Evolutionary conservation across 2,797 vertebrate species (phyloP).

Genomic region (Nothura maculosa): DNA sequence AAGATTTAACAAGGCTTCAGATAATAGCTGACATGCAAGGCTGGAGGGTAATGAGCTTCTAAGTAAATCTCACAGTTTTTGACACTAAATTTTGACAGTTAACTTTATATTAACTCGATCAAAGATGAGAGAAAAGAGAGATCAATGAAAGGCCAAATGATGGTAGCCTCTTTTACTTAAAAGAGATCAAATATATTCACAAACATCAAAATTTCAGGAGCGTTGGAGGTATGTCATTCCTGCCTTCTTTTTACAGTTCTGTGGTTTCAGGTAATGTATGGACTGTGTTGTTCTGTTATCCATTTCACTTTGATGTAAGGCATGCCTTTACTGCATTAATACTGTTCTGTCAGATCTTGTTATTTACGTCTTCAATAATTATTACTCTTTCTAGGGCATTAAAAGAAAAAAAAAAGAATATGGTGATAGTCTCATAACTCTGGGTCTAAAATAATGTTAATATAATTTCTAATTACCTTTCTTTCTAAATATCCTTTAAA

Average conservation of each 20-base stretch:
- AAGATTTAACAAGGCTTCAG: slow-evolving; percentile 58
- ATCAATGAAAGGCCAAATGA: background rate
- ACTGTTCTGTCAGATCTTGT: background rate
- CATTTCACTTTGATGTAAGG: background rate
- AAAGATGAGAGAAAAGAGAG: slow-evolving; percentile 16
- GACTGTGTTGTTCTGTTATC: background rate
- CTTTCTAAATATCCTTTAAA: background rate
- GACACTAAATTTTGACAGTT: background rate
- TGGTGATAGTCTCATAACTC: background rate
- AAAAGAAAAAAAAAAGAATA: background rate
- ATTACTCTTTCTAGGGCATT: background rate
- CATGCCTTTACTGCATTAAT: background rate
- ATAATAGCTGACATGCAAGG: slow-evolving; percentile 27
- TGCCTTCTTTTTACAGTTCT: background rate
- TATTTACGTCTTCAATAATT: background rate
- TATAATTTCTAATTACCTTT: slow-evolving; percentile 5
- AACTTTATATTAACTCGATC: slow-evolving; percentile 18
- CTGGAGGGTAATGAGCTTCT: slow-evolving; percentile 52
- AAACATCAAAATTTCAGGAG: background rate
- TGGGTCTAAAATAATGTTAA: background rate
- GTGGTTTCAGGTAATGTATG: background rate
- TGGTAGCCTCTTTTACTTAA: background rate
- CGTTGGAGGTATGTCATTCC: background rate
- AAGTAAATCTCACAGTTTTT: slow-evolving; percentile 31
- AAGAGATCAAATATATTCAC: background rate